Conservation (phyloP, 1,140 invertebrate species). For the Drosophila saltans region DNA sequence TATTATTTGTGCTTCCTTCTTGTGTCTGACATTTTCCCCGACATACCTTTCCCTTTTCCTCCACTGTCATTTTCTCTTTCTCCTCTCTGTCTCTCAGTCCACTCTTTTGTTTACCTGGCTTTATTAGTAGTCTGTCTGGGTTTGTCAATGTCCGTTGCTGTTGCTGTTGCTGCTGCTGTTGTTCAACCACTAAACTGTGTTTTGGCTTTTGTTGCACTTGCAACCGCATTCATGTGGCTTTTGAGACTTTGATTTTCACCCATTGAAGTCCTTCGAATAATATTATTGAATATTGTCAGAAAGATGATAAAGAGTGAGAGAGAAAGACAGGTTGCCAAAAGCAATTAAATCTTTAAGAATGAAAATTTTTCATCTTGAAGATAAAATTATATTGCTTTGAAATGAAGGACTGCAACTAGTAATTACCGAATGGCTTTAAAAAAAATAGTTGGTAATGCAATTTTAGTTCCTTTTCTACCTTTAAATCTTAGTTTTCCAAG, state of each 20-base stretch:
- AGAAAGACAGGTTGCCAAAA: background rate
- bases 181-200: conserved; percentile 79
- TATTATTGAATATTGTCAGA: conserved; percentile 46
- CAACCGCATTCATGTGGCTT: conserved; percentile 68
- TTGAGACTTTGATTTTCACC: conserved; percentile 65
- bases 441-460: no score
- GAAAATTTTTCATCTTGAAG: background rate
- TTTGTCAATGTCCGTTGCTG: conserved; percentile 35
- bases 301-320: background rate
- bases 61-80: conserved; percentile 13
- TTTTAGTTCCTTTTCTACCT: no score
- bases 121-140: conserved; percentile 68
- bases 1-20: conserved; percentile 79
- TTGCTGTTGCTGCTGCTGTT: conserved; percentile 63
- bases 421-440: no score
- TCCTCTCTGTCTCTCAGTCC: conserved; percentile 4
- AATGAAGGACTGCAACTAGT: no score
- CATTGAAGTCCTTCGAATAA: conserved; percentile 67
- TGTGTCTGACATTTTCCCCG: conserved; percentile 58
- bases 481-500: no score
- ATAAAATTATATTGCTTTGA: no score
- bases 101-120: conserved; percentile 71
- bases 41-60: background rate
- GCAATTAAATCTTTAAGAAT: conserved; percentile 5
- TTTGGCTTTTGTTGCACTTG: conserved; percentile 75